Evolutionary conservation across 2,113 vertebrate genomes (phyloP).

Genomic region (Vireo altiloquus): DNA sequence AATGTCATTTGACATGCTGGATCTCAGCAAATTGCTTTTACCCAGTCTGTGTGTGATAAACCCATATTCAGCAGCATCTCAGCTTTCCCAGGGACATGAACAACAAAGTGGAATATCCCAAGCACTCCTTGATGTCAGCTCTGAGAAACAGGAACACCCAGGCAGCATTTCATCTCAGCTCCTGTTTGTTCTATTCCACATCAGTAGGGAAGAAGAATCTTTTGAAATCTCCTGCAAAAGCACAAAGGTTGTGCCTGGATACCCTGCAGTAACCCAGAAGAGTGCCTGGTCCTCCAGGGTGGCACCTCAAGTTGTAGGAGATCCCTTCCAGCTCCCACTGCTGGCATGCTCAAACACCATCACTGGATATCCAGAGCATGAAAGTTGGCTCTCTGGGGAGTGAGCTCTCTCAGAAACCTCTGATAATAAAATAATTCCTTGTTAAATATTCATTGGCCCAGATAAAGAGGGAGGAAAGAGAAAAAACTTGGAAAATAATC

Average conservation of each 20-base stretch:
- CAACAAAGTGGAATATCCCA: not conserved
- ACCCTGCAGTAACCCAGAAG: not conserved
- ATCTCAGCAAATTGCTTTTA: not conserved
- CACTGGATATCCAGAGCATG: not conserved
- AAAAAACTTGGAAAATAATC: not conserved
- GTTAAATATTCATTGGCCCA: not conserved
- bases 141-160: not conserved
- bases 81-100: not conserved
- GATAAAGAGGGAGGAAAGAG: not conserved
- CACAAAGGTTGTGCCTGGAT: not conserved
- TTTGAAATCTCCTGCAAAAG: not conserved
- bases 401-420: not conserved
- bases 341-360: rapidly evolving
- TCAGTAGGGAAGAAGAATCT: not conserved
- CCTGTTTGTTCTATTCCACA: not conserved
- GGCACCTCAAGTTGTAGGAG: not conserved
- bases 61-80: not conserved
- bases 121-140: not conserved
- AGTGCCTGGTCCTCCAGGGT: not conserved
- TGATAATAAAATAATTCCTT: not conserved
- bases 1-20: not conserved
- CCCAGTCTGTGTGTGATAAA: not conserved
- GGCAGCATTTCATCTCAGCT: not conserved
- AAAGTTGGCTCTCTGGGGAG: not conserved
- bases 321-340: not conserved